These are phyloP conservation scores for Aurelia aurita DNA, from an alignment of 30 jellyfish, hydroid and myxozoan species.

Conservation along the genomic window DNA sequence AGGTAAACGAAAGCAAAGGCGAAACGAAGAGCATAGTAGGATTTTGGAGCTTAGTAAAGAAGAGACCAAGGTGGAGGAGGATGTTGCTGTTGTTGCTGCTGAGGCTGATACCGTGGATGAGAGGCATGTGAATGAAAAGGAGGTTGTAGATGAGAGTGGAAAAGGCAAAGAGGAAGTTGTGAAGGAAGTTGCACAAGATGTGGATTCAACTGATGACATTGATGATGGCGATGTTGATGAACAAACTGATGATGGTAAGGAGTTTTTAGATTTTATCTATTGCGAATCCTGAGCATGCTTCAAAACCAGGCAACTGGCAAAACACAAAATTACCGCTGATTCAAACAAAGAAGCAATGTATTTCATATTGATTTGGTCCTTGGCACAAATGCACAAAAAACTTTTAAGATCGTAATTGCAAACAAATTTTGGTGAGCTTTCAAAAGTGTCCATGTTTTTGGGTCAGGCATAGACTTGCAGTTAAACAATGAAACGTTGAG, in stretches of 20 bases:
- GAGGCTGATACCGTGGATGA: conserved; percentile 22
- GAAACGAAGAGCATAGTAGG: conserved; percentile 54
- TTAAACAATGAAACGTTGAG: no score
- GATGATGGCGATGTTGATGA: conserved; percentile 20
- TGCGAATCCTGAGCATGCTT: no score
- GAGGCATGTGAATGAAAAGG: conserved; percentile 10
- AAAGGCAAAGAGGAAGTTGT: background rate
- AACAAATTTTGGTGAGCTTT: no score
- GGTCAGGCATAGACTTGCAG: no score
- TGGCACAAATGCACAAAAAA: no score
- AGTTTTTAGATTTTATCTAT: background rate
- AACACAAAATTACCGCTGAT: no score
- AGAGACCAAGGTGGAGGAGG: background rate
- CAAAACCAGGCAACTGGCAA: no score
- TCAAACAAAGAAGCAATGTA: no score
- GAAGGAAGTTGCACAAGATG: background rate
- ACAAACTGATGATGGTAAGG: conserved; percentile 26
- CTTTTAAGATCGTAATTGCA: no score
- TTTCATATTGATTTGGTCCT: no score
- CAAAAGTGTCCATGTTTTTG: no score
- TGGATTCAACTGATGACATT: conserved; percentile 1
- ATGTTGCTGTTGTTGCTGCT: background rate
- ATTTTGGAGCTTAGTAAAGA: conserved; percentile 35
- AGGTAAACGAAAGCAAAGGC: conserved; percentile 30
- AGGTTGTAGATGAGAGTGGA: background rate